Base-by-base conservation (phyloP, 2,797 vertebrate genomes). In the Synanceia verrucosa region DNA sequence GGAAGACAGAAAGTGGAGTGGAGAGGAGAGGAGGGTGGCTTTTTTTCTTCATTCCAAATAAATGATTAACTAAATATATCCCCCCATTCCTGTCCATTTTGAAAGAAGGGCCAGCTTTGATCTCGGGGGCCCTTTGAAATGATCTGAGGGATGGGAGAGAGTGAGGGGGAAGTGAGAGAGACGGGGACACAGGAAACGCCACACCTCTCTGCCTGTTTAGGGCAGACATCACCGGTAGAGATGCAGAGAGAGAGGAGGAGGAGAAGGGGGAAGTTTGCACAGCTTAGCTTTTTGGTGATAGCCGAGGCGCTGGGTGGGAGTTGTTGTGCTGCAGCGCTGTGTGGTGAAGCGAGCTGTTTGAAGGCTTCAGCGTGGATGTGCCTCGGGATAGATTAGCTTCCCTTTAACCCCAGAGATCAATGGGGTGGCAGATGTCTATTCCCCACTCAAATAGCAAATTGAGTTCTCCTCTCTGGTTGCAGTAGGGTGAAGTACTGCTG, bases 61-160 rank as follows among this genome's bases (percentile, higher is more conserved):
- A 91, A 92, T 91, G 84, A 92, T 91, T 90, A 89, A 83, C 86
- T 86, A 88, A 91, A 89, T 85, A 87, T 78, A 62, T 46, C 71
- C 78, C 72, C 78, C 69, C 82, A 56, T 79, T 81, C 56, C 81
- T 80, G 86, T 90, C 89, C 86, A 73, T 86, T 91, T 88, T 88
- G 62, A 88, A 90, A 89, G 71, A 73, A 56, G 69, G 79, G 69
- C 65, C 33, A 64, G 80, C 92, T 93, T 93, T 93, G 91, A 93
- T 93, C 88, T 91, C 64, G 1, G 2, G 67, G 65, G 74, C 6
- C 73, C 83, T 94, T 93, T 93, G 91, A 93, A 94, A 87, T 79
- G 78, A 91, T 88, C 86, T 78, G 81, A 90, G 78, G 81, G 78
- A 76, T 60, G 37, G 59, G 51, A 71, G 81, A 29, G 34, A 65